These are phyloP conservation scores for Pseudomugil gertrudae DNA, from an alignment of 2,797 vertebrate species.

Conservation along the genomic window DNA sequence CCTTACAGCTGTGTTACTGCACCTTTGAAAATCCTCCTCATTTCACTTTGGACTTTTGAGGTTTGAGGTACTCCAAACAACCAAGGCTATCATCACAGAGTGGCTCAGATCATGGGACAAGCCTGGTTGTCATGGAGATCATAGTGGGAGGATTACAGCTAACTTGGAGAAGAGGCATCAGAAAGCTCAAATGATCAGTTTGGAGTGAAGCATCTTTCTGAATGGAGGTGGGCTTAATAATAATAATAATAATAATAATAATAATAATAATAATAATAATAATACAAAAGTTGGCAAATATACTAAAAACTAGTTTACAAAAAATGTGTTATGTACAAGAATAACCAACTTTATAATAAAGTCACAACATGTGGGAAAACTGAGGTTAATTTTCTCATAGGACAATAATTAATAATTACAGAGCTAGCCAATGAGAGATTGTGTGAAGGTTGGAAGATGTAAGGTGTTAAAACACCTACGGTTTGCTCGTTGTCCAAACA, in stretches of 20 bases:
- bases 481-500: constrained; percentile 47
- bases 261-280: too few relatives aligned
- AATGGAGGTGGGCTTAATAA: background rate
- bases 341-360: too few relatives aligned
- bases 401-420: background rate
- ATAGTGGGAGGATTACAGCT: constrained; percentile 46
- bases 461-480: constrained; percentile 59
- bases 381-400: background rate
- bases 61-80: constrained; percentile 52
- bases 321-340: too few relatives aligned
- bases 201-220: constrained; percentile 19
- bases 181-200: constrained; percentile 25
- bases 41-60: constrained; percentile 53
- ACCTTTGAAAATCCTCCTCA: constrained; percentile 52
- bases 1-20: constrained; percentile 57
- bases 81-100: constrained; percentile 52
- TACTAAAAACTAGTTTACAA: too few relatives aligned
- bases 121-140: constrained; percentile 61
- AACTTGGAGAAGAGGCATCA: constrained; percentile 19
- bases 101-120: constrained; percentile 39
- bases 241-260: too few relatives aligned
- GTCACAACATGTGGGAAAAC: background rate
- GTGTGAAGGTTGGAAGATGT: background rate
- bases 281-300: too few relatives aligned
- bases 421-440: background rate